A percentile compares a stretch with the other conserved stretches of the same genome.
phyloP scores from a whole-genome alignment of 1,140 invertebrate species.

The Macrotrachela quadricornifera region DNA sequence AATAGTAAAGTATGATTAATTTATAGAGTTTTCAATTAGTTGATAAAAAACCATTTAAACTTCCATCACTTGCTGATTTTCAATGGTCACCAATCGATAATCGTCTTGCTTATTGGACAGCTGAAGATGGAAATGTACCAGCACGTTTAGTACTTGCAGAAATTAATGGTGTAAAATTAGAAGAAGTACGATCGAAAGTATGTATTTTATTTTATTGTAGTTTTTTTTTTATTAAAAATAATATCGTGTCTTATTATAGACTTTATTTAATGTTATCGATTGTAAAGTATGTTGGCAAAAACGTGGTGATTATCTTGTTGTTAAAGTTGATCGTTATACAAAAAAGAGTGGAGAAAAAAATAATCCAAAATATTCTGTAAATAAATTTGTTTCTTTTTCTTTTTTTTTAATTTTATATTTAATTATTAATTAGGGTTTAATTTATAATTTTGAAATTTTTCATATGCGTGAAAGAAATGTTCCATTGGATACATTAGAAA shows the following conservation, averaged over 20 bases:
- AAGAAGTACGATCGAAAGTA: slow-evolving; percentile 46
- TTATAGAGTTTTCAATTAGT: slow-evolving; percentile 48
- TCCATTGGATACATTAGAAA: slow-evolving; percentile 86
- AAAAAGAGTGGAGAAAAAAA: slow-evolving; percentile 57
- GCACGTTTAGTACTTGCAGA: slow-evolving; percentile 34
- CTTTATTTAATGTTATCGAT: slow-evolving; percentile 88
- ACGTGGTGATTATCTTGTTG: slow-evolving; percentile 82
- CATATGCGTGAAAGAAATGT: slow-evolving; percentile 82
- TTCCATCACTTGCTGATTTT: slow-evolving; percentile 51
- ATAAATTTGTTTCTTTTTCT: too few relatives aligned
- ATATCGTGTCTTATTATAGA: slow-evolving; percentile 43
- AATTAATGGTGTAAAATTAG: slow-evolving; percentile 41
- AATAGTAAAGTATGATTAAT: neutral
- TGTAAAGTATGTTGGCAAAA: slow-evolving; percentile 99
- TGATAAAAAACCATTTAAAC: slow-evolving; percentile 81
- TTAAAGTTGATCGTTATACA: slow-evolving; percentile 87
- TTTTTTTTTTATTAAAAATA: neutral
- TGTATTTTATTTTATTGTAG: neutral
- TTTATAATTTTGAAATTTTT: slow-evolving; percentile 97
- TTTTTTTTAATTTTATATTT: too few relatives aligned
- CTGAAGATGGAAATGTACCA: slow-evolving; percentile 51
- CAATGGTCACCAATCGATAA: slow-evolving; percentile 94
- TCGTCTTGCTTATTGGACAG: slow-evolving; percentile 89
- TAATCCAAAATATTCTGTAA: slow-evolving; percentile 41
- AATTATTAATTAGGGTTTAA: too few relatives aligned